A percentile compares a stretch with the other conserved stretches of the same genome.
Conservation (phyloP, 2,113 vertebrate species). For the Atlantisia rogersi region DNA sequence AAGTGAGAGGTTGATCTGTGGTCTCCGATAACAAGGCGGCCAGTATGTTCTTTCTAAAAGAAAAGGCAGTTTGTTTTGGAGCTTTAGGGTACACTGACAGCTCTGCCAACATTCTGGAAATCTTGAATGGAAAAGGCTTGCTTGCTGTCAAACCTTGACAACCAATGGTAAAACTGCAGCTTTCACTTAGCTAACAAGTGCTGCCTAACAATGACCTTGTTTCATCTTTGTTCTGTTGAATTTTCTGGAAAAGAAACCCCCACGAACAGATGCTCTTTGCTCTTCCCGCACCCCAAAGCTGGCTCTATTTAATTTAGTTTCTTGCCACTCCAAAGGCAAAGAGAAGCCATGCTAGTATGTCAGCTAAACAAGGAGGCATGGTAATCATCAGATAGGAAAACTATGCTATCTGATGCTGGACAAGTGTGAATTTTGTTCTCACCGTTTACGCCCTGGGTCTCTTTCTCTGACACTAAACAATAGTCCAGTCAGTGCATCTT, state of each 20-base stretch:
- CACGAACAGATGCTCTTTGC: not conserved
- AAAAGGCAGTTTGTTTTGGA: constrained; percentile 69
- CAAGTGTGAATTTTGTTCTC: not conserved
- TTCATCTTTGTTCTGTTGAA: not conserved
- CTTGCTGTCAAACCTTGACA: constrained; percentile 8
- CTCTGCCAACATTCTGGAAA: constrained; percentile 76
- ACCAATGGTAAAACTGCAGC: not conserved
- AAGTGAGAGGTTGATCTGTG: constrained; percentile 87
- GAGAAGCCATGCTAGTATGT: not conserved
- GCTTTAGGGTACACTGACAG: constrained; percentile 77
- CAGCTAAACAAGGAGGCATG: not conserved
- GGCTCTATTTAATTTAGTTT: not conserved
- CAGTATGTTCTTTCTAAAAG: constrained; percentile 84
- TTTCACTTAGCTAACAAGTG: not conserved
- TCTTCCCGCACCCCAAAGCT: not conserved
- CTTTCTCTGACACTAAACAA: not conserved
- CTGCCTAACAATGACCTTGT: not conserved
- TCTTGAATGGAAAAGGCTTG: not conserved
- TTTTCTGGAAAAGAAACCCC: not conserved
- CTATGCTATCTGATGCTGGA: too few species aligned
- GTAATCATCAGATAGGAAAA: not conserved
- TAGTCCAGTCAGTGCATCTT: not conserved
- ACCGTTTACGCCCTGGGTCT: not conserved
- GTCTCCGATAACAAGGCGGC: constrained; percentile 85
- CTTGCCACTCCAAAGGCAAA: not conserved